Evolutionary conservation across 2,888 invertebrate genomes (phyloP).

Genomic region (Hydropsyche betteni): DNA sequence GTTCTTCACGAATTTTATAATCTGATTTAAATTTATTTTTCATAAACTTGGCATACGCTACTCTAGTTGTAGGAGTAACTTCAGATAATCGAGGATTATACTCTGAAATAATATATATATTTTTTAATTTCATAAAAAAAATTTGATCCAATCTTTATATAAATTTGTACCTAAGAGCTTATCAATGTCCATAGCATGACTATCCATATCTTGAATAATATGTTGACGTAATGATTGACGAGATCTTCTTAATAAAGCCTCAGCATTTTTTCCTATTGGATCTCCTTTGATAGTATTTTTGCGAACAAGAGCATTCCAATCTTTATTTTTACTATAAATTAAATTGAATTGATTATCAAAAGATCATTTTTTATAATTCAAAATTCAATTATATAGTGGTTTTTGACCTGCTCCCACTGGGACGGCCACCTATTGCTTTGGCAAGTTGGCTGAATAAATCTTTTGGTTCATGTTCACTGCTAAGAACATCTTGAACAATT

Average conservation of each 20-base stretch:
- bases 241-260: conserved; percentile 70
- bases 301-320: conserved; percentile 86
- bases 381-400: conserved; percentile 1
- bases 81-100: conserved; percentile 82
- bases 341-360: background rate
- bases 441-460: conserved; percentile 88
- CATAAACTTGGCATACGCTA: conserved; percentile 91
- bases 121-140: background rate
- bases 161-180: conserved; percentile 70
- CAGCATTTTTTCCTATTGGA: conserved; percentile 82
- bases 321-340: conserved; percentile 68
- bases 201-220: conserved; percentile 73
- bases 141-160: background rate
- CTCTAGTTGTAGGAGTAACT: conserved; percentile 79
- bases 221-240: conserved; percentile 77
- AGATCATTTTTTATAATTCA: background rate
- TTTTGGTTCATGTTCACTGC: conserved; percentile 72
- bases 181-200: conserved; percentile 75
- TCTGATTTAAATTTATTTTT: conserved; percentile 74
- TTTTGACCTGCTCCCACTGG: conserved; percentile 57
- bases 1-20: conserved; percentile 56
- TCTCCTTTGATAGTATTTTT: conserved; percentile 74
- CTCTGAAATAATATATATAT: conserved; percentile 59
- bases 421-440: conserved; percentile 76
- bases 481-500: conserved; percentile 77